These are phyloP conservation scores for Caenorhabditis uteleia DNA, from an alignment of 2,888 invertebrate species.

Conservation along the genomic window DNA sequence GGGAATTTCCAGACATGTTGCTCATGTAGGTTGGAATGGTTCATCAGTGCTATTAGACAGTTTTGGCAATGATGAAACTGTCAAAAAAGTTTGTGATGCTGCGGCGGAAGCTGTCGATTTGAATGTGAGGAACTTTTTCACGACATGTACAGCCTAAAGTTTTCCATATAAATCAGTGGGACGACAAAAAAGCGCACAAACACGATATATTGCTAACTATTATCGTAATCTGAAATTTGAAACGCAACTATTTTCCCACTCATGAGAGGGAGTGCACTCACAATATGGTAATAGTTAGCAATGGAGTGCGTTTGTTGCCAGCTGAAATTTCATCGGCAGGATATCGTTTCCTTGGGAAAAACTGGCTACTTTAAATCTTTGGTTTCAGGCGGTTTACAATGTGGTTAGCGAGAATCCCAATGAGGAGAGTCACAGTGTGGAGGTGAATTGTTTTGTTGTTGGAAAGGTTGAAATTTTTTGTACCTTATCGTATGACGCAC, in stretches of 20 bases:
- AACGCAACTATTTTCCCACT: not conserved
- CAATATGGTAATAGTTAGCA: no score
- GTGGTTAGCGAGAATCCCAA: slow-evolving; percentile 45
- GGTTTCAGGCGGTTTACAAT: slow-evolving; percentile 52
- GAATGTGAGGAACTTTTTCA: slow-evolving; percentile 29
- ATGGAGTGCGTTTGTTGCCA: no score
- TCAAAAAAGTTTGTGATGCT: slow-evolving; percentile 44
- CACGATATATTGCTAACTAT: no score
- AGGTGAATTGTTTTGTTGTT: no score
- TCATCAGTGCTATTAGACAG: slow-evolving; percentile 42
- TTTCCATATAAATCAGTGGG: no score
- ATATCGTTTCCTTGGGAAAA: not conserved
- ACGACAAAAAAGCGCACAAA: no score
- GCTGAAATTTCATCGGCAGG: no score
- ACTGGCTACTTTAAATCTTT: not conserved
- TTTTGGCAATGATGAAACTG: slow-evolving; percentile 33
- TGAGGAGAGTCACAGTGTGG: slow-evolving; percentile 52
- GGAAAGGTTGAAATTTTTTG: no score
- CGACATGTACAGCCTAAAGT: no score
- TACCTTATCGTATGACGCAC: not conserved
- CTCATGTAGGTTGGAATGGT: slow-evolving; percentile 56
- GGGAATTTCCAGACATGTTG: slow-evolving; percentile 37
- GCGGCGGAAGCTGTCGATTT: slow-evolving; percentile 44
- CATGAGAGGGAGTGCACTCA: no score
- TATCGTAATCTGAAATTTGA: not conserved